A percentile compares a stretch with the other conserved stretches of the same genome.
Evolutionary conservation across 2,113 vertebrate genomes (phyloP).

Genomic region (Ageneiosus marmoratus): DNA sequence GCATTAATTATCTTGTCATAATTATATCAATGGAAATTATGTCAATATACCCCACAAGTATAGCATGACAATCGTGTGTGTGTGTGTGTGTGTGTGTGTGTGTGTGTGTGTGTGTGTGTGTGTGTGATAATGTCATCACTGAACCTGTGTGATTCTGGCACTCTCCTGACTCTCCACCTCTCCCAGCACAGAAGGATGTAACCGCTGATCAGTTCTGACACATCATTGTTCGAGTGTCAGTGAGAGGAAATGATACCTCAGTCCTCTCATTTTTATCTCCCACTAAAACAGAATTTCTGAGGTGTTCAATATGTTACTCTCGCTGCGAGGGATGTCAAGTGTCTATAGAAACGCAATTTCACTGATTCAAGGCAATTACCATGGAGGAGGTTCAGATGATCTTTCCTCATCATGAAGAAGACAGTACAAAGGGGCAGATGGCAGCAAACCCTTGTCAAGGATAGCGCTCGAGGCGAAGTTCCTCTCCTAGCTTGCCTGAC

Average conservation of each 20-base stretch:
- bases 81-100: conserved; percentile 54
- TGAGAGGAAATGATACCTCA: conserved; percentile 74
- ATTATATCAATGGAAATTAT: no score
- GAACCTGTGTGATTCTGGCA: conserved; percentile 47
- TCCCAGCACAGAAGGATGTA: conserved; percentile 68
- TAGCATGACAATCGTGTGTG: no score
- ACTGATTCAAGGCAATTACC: conserved; percentile 79
- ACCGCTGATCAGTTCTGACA: conserved; percentile 75
- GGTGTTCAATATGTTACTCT: conserved; percentile 76
- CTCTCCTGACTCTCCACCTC: conserved; percentile 44
- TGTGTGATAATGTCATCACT: conserved; percentile 50
- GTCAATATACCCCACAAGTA: no score
- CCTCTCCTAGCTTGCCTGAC: conserved; percentile 32
- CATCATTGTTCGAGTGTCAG: conserved; percentile 70
- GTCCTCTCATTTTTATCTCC: conserved; percentile 61
- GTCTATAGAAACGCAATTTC: conserved; percentile 77
- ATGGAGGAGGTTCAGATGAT: conserved; percentile 64
- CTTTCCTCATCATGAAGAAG: conserved; percentile 49
- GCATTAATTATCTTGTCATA: no score
- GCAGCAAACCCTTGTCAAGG: conserved; percentile 50
- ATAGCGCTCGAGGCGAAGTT: conserved; percentile 52
- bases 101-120: conserved; percentile 36
- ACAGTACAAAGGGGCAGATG: conserved; percentile 54
- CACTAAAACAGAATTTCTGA: conserved; percentile 70
- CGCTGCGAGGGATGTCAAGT: conserved; percentile 71